Percentiles rank a stretch among this genome's conserved stretches.
Evolutionary conservation across 1,140 invertebrate genomes (phyloP).

Genomic region (Meloidogyne floridensis): DNA sequence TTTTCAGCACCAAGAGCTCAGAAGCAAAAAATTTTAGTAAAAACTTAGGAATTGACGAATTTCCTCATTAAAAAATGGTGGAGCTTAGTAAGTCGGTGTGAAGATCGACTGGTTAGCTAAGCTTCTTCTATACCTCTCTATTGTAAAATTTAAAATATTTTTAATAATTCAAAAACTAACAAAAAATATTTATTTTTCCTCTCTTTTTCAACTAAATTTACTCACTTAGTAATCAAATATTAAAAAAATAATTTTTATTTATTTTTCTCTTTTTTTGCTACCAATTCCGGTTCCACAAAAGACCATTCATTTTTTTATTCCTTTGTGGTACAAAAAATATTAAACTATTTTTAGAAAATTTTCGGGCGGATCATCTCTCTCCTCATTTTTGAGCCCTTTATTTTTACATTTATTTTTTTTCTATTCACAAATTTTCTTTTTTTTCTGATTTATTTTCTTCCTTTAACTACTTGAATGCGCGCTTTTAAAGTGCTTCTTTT

Average conservation of each 20-base stretch:
- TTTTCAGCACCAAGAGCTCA: too few species aligned
- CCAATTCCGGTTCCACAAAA: neutral
- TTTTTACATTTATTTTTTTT: neutral
- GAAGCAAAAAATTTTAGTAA: too few species aligned
- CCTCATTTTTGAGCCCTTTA: neutral
- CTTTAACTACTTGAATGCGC: neutral
- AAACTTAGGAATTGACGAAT: too few species aligned
- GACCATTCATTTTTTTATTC: constrained; percentile 3
- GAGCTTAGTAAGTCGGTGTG: too few species aligned
- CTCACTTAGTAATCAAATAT: neutral
- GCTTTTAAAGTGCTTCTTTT: neutral
- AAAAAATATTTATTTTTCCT: neutral
- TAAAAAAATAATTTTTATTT: neutral
- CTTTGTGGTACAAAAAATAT: constrained; percentile 1
- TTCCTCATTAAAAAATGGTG: too few species aligned
- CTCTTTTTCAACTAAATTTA: neutral
- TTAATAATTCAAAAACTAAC: neutral
- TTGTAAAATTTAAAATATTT: neutral
- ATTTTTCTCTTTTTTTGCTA: neutral
- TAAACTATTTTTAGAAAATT: neutral
- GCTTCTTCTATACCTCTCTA: neutral
- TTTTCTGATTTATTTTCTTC: neutral
- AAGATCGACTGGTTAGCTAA: too few species aligned
- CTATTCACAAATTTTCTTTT: neutral
- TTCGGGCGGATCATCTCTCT: constrained; percentile 4